These are phyloP conservation scores for Cremastinae sp. DNA, from an alignment of 2,888 invertebrate genomes.

Conservation along the genomic window DNA sequence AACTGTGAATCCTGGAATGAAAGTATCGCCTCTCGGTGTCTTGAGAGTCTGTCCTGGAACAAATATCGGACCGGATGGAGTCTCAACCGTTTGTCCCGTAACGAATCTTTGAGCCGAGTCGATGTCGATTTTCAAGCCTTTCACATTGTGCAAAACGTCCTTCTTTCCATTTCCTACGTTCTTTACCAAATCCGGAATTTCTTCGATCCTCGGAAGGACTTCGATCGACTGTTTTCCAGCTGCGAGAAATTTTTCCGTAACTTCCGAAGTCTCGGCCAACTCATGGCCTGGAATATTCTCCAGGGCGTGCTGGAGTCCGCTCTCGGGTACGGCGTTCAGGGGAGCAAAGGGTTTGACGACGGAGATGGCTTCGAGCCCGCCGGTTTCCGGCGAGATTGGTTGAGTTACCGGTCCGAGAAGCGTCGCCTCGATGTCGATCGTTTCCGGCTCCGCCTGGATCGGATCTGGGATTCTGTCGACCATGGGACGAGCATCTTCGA, in stretches of 20 bases:
- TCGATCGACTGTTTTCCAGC: conserved; percentile 82
- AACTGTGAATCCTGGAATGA: conserved; percentile 88
- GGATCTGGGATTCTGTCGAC: conserved; percentile 80
- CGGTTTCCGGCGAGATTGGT: conserved; percentile 82
- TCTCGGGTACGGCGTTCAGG: conserved; percentile 82
- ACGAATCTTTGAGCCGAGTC: conserved; percentile 87
- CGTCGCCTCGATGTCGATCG: conserved; percentile 81
- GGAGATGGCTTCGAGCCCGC: conserved; percentile 84
- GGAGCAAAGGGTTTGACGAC: conserved; percentile 84
- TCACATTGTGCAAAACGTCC: conserved; percentile 84
- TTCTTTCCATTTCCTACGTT: conserved; percentile 82
- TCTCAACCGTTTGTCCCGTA: conserved; percentile 87
- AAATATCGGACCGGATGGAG: conserved; percentile 86
- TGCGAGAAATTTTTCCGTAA: conserved; percentile 83
- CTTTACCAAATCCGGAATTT: conserved; percentile 84
- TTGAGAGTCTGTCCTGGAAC: conserved; percentile 89
- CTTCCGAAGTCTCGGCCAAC: conserved; percentile 83
- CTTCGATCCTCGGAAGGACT: conserved; percentile 84
- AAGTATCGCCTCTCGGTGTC: conserved; percentile 85
- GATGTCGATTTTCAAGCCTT: conserved; percentile 85
- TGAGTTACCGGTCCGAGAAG: conserved; percentile 73
- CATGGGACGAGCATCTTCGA: conserved; percentile 74
- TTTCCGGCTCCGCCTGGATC: conserved; percentile 82
- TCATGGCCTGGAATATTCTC: conserved; percentile 83
- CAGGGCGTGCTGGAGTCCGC: conserved; percentile 81